Base-by-base conservation (phyloP, 2,797 vertebrate species). In the Arnoldichthys spilopterus region DNA sequence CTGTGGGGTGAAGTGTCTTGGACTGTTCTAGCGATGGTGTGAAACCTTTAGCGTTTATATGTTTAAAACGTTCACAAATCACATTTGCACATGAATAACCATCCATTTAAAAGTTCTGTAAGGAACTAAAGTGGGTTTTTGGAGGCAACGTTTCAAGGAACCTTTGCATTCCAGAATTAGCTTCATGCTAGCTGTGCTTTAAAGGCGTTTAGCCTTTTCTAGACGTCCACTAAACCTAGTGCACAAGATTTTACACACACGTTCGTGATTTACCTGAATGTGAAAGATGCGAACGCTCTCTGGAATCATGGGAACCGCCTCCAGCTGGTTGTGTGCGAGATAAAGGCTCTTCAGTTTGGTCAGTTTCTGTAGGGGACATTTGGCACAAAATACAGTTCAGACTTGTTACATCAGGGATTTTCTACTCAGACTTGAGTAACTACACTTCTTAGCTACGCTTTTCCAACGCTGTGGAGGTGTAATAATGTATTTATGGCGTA, bases 221-320 rank as follows among this genome's bases (percentile, higher is more conserved):
- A 37, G 34, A 37, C 3, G 34, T 8, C 3, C 3, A 8, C 34
- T 3, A 11, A 20, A 3, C 37, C 1, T 63, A 63, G 16, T 43
- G n/a, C 20, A 26, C 13, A 66, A 8, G 12, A 26, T 24, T 34
- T 24, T 49, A 7, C 22, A 11, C 2, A 40, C 24, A 18, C 6
- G 20, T 34, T 26, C 9, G 4, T 22, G 24, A 30, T 78, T 71
- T 82, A 99, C 98, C 96, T 99, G 97, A 79, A 99, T 93, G 82
- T 99, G 97, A 83, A 99, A 90, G 73, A 94, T 91, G 49, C 95
- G 94, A 49, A 98, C 93, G 0, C 86, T 96, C 84, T 99, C 96
- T 0, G 98, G 97, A 86, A 99, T 93, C 20, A 95, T 86, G 24
- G 98, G 98, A 81, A 99, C 95, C 0, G 95, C 95, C 79, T 98